phyloP scores from a whole-genome alignment of 1,140 invertebrate species.

The Solen grandis region DNA sequence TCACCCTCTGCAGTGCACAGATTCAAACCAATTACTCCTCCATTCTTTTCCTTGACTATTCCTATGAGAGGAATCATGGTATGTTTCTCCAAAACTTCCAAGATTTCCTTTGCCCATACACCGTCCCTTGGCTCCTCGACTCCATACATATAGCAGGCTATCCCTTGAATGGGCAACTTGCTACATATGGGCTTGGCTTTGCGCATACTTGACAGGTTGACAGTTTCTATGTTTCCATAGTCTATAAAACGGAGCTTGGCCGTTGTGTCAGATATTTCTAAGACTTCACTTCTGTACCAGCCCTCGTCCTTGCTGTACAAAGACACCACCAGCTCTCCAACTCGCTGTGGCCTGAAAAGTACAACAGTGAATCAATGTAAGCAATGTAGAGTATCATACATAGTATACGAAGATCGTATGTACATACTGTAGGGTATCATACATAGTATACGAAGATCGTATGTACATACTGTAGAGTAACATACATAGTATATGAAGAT shows the following conservation, averaged over 20 bases:
- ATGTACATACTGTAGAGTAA: too few relatives aligned
- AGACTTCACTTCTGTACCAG: conserved; percentile 49
- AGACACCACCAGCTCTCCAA: conserved; percentile 49
- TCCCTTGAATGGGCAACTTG: not conserved
- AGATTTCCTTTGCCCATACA: conserved; percentile 7
- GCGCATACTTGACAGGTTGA: conserved; percentile 6
- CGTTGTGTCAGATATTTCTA: not conserved
- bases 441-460: too few relatives aligned
- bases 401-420: too few relatives aligned
- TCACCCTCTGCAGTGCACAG: not conserved
- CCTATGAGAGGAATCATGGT: not conserved
- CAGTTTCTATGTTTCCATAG: conserved; percentile 23
- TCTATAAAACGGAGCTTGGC: conserved; percentile 35
- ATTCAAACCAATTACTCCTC: not conserved
- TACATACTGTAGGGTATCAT: too few relatives aligned
- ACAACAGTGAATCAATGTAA: not conserved
- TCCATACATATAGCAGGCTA: conserved; percentile 1
- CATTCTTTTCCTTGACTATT: conserved; percentile 3
- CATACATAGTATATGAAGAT: too few relatives aligned
- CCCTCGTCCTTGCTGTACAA: conserved; percentile 12
- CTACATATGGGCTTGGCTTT: conserved; percentile 2
- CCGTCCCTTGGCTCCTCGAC: not conserved
- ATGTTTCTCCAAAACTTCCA: not conserved
- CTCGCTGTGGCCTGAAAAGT: conserved; percentile 27
- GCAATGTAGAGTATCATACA: not conserved